phyloP scores from a whole-genome alignment of 1,140 invertebrate species.

The Drosophila paulistorum region DNA sequence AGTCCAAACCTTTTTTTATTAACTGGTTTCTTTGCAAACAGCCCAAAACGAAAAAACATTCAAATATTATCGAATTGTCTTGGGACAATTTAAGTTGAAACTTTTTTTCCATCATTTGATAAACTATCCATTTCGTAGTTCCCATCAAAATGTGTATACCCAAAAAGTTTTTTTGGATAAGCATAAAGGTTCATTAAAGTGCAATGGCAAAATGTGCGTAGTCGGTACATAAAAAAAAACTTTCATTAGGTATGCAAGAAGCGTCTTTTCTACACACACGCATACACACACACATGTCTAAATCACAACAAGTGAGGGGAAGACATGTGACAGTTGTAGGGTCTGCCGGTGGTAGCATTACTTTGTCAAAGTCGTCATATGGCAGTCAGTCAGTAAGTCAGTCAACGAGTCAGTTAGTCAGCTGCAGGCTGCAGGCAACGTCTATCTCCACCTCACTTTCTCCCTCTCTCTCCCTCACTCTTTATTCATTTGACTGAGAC shows the following conservation, averaged over 20 bases:
- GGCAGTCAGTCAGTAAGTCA: slow-evolving; percentile 31
- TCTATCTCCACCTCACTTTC: slow-evolving; percentile 5
- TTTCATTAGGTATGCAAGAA: slow-evolving; percentile 72
- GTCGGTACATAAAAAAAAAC: slow-evolving; percentile 36
- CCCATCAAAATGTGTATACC: background rate
- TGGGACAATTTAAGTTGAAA: background rate
- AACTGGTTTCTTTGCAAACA: background rate
- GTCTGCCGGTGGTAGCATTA: background rate
- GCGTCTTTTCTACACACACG: slow-evolving; percentile 46
- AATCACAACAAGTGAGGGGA: background rate
- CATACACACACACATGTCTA: slow-evolving; percentile 4
- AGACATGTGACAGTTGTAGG: background rate
- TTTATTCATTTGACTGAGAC: slow-evolving; percentile 7
- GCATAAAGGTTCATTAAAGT: slow-evolving; percentile 59
- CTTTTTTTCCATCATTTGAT: background rate
- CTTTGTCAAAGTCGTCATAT: slow-evolving; percentile 73
- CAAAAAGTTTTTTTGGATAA: slow-evolving; percentile 10
- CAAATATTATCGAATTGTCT: background rate
- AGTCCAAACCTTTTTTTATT: slow-evolving; percentile 43
- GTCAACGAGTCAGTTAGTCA: slow-evolving; percentile 42
- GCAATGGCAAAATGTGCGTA: slow-evolving; percentile 24
- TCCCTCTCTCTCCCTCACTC: slow-evolving; percentile 11
- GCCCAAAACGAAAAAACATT: background rate
- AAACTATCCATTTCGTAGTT: background rate
- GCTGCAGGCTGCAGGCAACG: slow-evolving; percentile 46